Conservation (phyloP, 2,113 vertebrate genomes). For the Cygnus atratus region DNA sequence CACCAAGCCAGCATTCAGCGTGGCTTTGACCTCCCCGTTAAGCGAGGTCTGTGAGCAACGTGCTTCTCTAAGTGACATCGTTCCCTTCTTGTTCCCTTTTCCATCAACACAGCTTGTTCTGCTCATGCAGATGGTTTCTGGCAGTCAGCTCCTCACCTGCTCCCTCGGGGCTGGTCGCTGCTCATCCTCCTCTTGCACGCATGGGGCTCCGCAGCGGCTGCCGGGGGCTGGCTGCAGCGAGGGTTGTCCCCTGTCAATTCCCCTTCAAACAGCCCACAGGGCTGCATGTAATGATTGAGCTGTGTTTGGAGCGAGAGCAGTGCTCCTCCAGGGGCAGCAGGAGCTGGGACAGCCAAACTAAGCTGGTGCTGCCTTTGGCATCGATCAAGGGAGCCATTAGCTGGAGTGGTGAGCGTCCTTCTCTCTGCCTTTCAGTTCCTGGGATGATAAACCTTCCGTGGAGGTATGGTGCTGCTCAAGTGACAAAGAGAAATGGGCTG, state of each 20-base stretch:
- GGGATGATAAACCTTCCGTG: conserved; percentile 30
- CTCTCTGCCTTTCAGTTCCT: conserved; percentile 31
- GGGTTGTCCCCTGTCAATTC: background rate
- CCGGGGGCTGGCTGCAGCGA: background rate
- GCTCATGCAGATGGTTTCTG: background rate
- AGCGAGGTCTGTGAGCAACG: background rate
- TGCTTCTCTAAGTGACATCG: background rate
- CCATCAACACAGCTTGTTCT: background rate
- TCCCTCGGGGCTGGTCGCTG: background rate
- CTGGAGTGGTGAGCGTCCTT: conserved; percentile 1
- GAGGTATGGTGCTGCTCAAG: conserved; percentile 17
- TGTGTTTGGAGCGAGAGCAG: background rate
- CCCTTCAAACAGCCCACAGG: background rate
- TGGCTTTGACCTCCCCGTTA: background rate
- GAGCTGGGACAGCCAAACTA: background rate
- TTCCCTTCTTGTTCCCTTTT: background rate
- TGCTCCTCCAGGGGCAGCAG: background rate
- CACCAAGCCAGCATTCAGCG: background rate
- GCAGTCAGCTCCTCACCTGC: background rate
- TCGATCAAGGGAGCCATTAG: conserved; percentile 23
- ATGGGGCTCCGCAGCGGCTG: background rate
- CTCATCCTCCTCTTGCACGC: background rate
- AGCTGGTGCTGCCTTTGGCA: background rate
- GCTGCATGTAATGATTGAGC: background rate
- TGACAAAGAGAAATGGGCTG: conserved; percentile 57